A percentile compares a stretch with the other conserved stretches of the same genome.
Evolutionary conservation across 2,888 invertebrate genomes (phyloP).

Genomic region (Caradrina clavipalpis): DNA sequence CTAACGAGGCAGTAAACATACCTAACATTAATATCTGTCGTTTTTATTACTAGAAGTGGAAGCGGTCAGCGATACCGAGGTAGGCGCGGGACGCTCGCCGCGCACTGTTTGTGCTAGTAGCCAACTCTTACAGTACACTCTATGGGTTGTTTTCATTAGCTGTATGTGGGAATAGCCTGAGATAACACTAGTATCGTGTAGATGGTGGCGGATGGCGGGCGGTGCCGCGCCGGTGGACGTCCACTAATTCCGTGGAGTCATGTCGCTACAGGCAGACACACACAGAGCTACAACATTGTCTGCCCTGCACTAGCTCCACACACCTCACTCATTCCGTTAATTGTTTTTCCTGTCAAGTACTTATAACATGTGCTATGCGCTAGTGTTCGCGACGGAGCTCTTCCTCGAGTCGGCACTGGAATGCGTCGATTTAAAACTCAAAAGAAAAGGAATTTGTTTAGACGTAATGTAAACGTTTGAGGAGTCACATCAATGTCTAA

Average conservation of each 20-base stretch:
- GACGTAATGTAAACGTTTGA: no score
- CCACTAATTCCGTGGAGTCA: constrained; percentile 45
- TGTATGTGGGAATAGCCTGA: constrained; percentile 12
- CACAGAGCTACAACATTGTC: constrained; percentile 17
- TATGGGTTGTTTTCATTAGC: background rate
- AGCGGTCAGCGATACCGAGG: background rate
- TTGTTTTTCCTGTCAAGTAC: constrained; percentile 4
- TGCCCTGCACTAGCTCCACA: background rate
- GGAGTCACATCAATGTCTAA: background rate
- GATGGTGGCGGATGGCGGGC: background rate
- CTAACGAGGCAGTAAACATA: no score
- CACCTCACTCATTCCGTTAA: constrained; percentile 17
- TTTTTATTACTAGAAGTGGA: no score
- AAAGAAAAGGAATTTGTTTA: no score
- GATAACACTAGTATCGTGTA: background rate
- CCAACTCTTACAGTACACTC: no score
- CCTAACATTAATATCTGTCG: no score
- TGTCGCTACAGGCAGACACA: constrained; percentile 20
- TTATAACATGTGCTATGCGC: no score
- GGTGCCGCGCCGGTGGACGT: background rate
- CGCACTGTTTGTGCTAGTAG: background rate
- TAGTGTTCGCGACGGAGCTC: no score
- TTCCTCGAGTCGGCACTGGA: background rate
- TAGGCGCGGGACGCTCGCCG: background rate
- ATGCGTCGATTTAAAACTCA: no score